Evolutionary conservation across 2,113 vertebrate species (phyloP), one percentile per base, ranked within the genome.

Genomic region (Hydrochoerus hydrochaeris): DNA sequence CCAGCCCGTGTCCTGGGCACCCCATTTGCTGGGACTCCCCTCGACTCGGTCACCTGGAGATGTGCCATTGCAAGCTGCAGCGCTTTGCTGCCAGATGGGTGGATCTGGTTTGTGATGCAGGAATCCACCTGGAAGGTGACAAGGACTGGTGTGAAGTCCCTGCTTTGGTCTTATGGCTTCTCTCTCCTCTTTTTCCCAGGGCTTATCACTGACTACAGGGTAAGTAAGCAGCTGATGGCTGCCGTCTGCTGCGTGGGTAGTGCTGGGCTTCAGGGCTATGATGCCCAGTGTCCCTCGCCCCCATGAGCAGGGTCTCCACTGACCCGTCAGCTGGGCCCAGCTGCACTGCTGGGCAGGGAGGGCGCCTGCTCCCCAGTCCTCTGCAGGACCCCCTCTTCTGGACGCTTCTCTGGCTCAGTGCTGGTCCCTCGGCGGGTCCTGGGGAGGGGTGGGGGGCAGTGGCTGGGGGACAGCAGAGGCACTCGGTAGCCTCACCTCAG

Each of bases 131-230:
- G 38, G 32, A 65, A 12, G 16, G 2, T 19, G 67, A 35, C 32
- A 19, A 41, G 19, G 3, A 7, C 19, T 7, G 7, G 26, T 1
- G 1, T 32, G 44, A 12, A 8, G 57, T 10, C 8, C 11, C 7
- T 63, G 13, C 13, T 0, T 26, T 3, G 49, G 12, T 77, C 87
- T 96, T 46, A 98, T 1, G 7, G n/a, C 35, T 84, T 90, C 60
- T 38, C 49, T 83, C n/a, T 22, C 2, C 86, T 95, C 96, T 97
- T 35, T 98, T 97, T 82, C 97, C 63, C 98, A 99, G 99, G 99
- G 10, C 97, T 99, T 84, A 98, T 99, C 97, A 99, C 99, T 54
- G 99, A 99, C 98, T 99, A 99, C 67, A 99, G 99, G 98, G 99
- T 99, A 98, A 99, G 99, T 99, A 13, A 86, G 26, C 24, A 3